phyloP scores from a whole-genome alignment of 2,113 vertebrate genomes.

The Muscicapa adusta region DNA sequence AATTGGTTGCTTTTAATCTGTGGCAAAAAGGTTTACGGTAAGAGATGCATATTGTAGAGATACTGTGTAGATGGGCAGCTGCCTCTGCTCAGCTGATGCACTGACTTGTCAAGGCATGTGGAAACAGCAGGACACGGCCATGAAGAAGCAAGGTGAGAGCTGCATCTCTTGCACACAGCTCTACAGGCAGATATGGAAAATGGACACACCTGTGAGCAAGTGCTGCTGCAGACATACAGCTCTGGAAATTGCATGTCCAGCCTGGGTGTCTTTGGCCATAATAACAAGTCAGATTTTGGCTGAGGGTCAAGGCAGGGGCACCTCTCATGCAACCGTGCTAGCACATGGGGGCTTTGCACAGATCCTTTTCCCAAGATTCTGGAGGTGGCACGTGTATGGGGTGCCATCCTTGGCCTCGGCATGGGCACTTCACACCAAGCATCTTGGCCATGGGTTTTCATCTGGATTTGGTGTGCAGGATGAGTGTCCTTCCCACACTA shows the following conservation, averaged over 20 bases:
- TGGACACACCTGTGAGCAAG: background rate
- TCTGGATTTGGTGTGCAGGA: background rate
- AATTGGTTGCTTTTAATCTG: background rate
- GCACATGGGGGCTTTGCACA: background rate
- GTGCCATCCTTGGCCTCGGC: background rate
- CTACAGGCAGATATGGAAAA: rapidly evolving
- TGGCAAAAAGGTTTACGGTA: background rate
- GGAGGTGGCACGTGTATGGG: rapidly evolving
- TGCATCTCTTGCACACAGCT: background rate
- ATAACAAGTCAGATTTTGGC: background rate
- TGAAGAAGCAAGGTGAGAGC: background rate
- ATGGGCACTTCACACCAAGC: rapidly evolving
- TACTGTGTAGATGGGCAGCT: background rate
- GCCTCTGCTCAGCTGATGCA: background rate
- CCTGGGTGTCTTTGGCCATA: background rate
- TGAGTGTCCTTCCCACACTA: background rate
- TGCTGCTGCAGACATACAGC: background rate
- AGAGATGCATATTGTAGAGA: background rate
- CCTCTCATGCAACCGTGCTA: background rate
- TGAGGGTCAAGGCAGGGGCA: background rate
- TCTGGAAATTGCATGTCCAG: background rate
- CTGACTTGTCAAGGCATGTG: background rate
- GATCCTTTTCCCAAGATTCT: background rate
- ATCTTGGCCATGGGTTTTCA: background rate
- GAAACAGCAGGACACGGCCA: background rate